Base-by-base conservation (phyloP, 2,797 vertebrate genomes). In the Pangasius krempfi region DNA sequence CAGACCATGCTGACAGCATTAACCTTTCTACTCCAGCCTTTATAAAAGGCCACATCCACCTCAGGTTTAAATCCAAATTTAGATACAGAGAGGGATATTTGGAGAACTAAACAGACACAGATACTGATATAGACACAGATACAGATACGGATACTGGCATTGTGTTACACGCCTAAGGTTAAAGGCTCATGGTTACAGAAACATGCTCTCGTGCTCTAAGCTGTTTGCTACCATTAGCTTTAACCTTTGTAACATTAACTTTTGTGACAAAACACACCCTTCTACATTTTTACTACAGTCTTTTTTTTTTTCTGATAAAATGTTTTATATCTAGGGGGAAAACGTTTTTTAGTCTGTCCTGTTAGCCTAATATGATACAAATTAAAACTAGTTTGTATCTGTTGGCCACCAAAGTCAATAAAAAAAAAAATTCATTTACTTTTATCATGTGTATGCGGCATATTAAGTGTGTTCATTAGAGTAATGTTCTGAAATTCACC, bases 1-100 rank as follows among this genome's bases (percentile, higher is more conserved):
- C 78, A 79, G 50, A 20, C n/a, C 50, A 54, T 37, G 30, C 30
- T 80, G 78, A 80, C 78, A 80, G 79, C 54, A 25, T 81, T 78
- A 52, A 81, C 54, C 22, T 81, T 81, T 81, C 52, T 81, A 81
- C 79, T 81, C 33, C 30, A 60, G 27, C 16, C 4, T 47, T 72
- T 33, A 68, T 33, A 68, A 68, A 75, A 13, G 16, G n/a, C 30
- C 33, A 27, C 4, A 40, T 60, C 33, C 12, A 27, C 20, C 27
- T 60, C 12, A 10, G 22, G 56, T 14, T 82, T 82, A 60, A 81
- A 81, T 60, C 18, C 10, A 13, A 60, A 60, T 40, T 27, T 82
- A 27, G 56, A 60, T 60, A 25, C 37, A 40, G 20, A 58, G 1
- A 44, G 75, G 47, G 47, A 30, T 33, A 33, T 52, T 20, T 4